Conservation (phyloP, 2,113 vertebrate genomes). For the Phyllostomus discolor region DNA sequence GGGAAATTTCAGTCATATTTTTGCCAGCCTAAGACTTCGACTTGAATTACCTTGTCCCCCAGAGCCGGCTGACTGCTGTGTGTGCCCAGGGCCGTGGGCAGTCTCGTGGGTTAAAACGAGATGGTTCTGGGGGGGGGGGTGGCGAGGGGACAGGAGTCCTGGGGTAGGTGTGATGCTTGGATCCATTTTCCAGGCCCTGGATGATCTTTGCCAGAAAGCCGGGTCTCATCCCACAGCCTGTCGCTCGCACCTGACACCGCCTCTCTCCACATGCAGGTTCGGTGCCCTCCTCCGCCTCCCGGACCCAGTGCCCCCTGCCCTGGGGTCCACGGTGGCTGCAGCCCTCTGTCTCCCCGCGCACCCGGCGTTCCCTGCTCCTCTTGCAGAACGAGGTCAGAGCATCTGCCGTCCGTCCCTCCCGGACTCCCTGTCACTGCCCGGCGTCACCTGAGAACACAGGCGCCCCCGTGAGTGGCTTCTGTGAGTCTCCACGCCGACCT, state of each 20-base stretch:
- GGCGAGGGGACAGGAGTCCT: background rate
- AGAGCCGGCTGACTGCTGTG: too few species aligned
- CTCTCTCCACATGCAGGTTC: rapidly evolving
- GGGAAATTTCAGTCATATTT: background rate
- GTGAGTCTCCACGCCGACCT: background rate
- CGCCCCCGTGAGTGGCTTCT: rapidly evolving
- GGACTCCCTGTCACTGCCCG: too few species aligned
- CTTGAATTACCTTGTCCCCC: too few species aligned
- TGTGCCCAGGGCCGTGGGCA: background rate
- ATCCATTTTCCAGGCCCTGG: too few species aligned
- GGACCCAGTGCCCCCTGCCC: background rate
- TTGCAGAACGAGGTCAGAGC: background rate
- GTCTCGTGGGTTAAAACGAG: background rate
- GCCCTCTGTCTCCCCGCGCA: rapidly evolving
- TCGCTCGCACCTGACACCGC: rapidly evolving
- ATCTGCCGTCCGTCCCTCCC: rapidly evolving
- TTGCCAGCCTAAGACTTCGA: background rate
- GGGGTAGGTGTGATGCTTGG: rapidly evolving
- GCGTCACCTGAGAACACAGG: too few species aligned
- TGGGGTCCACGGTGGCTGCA: rapidly evolving
- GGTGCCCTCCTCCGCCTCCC: too few species aligned
- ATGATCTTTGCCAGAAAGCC: background rate
- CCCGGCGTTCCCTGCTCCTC: too few species aligned
- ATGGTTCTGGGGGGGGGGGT: too few species aligned
- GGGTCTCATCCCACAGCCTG: rapidly evolving